phyloP scores from a whole-genome alignment of 2,888 invertebrate genomes.

The Erpobdella octoculata region DNA sequence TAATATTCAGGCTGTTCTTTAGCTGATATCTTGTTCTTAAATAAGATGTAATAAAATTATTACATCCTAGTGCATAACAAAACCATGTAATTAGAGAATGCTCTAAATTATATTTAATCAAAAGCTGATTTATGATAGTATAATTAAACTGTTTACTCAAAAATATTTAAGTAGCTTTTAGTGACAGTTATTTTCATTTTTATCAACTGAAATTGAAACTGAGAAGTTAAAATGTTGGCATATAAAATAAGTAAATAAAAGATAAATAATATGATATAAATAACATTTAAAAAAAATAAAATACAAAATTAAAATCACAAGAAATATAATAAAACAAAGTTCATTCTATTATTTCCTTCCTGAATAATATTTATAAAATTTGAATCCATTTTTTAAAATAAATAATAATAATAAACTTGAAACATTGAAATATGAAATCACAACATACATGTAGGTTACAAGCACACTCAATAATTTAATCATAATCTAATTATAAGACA shows the following conservation, averaged over 20 bases:
- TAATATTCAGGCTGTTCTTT: constrained; percentile 26
- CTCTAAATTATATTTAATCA: too few species aligned
- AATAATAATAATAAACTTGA: not conserved
- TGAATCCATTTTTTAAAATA: not conserved
- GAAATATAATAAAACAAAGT: not conserved
- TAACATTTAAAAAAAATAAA: not conserved
- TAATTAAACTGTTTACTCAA: too few species aligned
- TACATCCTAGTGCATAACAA: too few species aligned
- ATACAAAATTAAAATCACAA: not conserved
- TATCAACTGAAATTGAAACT: too few species aligned
- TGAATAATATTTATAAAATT: not conserved
- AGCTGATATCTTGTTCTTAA: constrained; percentile 8
- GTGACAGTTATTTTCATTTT: too few species aligned
- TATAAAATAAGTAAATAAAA: not conserved
- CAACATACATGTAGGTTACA: not conserved
- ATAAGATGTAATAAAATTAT: not conserved
- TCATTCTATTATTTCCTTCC: not conserved
- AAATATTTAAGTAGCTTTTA: too few species aligned
- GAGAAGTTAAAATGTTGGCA: too few species aligned
- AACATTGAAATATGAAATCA: not conserved
- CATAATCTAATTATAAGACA: not conserved
- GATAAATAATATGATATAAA: not conserved
- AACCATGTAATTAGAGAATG: too few species aligned
- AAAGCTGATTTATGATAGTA: too few species aligned
- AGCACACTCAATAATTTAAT: not conserved